phyloP scores from a whole-genome alignment of 2,888 invertebrate species.

The Hanleya hanleyi region DNA sequence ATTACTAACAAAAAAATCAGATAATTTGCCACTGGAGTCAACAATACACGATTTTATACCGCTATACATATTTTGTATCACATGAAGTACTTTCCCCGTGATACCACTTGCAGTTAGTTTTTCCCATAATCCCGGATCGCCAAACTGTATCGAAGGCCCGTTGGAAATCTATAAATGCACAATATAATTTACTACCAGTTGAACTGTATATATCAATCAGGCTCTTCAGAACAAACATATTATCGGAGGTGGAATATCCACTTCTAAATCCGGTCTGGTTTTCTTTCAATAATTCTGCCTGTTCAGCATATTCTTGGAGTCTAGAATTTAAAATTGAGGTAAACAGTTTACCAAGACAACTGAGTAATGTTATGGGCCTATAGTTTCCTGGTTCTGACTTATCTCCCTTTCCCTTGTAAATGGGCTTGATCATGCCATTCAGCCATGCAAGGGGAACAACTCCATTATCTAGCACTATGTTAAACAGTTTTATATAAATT shows the following conservation, averaged over 20 bases:
- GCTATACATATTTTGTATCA: background rate
- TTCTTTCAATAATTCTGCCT: background rate
- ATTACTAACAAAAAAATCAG: too few species aligned
- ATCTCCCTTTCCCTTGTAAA: background rate
- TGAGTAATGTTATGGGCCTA: background rate
- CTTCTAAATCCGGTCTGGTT: background rate
- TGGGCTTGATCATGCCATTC: background rate
- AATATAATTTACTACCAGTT: background rate
- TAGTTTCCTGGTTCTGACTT: background rate
- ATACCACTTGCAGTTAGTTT: background rate
- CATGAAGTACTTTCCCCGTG: background rate
- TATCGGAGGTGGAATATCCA: background rate
- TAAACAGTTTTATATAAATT: constrained; percentile 7
- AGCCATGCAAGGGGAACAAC: background rate
- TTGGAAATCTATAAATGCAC: background rate
- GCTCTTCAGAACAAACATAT: background rate
- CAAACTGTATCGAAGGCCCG: constrained; percentile 6
- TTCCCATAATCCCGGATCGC: background rate
- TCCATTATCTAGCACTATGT: background rate
- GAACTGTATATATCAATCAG: background rate
- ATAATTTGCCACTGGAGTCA: too few species aligned
- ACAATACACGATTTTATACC: background rate
- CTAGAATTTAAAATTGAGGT: background rate
- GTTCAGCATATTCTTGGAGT: background rate
- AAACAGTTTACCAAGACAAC: background rate